These are phyloP conservation scores for Neosilurus hyrtlii DNA, from an alignment of 2,797 vertebrate species.

Conservation along the genomic window DNA sequence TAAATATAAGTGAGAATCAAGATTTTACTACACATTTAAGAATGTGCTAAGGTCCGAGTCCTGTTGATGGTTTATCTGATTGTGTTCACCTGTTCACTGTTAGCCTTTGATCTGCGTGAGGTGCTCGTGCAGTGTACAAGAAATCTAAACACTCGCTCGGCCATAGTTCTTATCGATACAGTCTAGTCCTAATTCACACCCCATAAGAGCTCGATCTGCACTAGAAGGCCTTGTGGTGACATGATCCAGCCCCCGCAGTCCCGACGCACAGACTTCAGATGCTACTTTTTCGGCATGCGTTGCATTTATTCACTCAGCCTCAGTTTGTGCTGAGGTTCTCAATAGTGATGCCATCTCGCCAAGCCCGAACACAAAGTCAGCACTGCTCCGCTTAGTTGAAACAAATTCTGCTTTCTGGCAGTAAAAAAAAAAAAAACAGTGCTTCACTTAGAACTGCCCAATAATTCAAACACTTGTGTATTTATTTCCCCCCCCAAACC, in stretches of 20 bases:
- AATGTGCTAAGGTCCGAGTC: no score
- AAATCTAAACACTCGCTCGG: not conserved
- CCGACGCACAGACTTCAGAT: not conserved
- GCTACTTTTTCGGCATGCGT: slow-evolving; percentile 51
- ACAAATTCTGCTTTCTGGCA: slow-evolving; percentile 59
- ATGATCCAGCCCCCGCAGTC: slow-evolving; percentile 8
- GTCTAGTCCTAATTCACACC: not conserved
- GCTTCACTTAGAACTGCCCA: slow-evolving; percentile 66
- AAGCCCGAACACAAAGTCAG: slow-evolving; percentile 67
- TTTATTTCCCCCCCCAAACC: not conserved
- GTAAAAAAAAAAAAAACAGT: slow-evolving; percentile 67
- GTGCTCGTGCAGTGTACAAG: not conserved
- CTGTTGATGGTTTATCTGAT: no score
- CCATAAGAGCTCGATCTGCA: not conserved
- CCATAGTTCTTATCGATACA: not conserved
- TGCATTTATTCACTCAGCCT: slow-evolving; percentile 50
- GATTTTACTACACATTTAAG: not conserved
- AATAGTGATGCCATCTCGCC: slow-evolving; percentile 56
- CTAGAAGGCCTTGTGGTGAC: not conserved
- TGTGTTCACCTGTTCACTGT: no score
- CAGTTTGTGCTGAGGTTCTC: slow-evolving; percentile 62
- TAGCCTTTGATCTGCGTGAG: not conserved
- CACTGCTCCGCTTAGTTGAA: slow-evolving; percentile 60
- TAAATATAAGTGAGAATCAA: not conserved
- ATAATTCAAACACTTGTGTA: slow-evolving; percentile 63